phyloP scores from a whole-genome alignment of 2,113 vertebrate species.

The Solea solea region DNA sequence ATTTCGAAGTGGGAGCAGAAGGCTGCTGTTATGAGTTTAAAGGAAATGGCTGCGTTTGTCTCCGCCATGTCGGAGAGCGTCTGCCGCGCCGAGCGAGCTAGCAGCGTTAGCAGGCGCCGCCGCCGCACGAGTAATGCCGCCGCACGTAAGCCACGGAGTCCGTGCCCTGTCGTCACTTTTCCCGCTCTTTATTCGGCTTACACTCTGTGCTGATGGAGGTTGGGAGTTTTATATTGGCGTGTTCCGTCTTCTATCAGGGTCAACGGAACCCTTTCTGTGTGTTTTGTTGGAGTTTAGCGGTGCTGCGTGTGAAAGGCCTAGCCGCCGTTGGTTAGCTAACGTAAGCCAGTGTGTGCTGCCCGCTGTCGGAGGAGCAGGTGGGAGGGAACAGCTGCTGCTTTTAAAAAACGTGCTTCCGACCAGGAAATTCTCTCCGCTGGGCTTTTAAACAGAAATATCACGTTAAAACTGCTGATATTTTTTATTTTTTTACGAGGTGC shows the following conservation, averaged over 20 bases:
- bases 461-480: neutral
- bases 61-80: slow-evolving; percentile 23
- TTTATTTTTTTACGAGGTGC: too few relatives aligned
- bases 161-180: neutral
- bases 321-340: slow-evolving; percentile 52
- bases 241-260: accelerated
- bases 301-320: slow-evolving; percentile 74
- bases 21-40: accelerated
- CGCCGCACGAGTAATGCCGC: slow-evolving; percentile 16
- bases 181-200: neutral
- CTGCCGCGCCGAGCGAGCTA: slow-evolving; percentile 37
- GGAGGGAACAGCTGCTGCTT: slow-evolving; percentile 72
- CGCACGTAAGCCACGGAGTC: slow-evolving; percentile 60
- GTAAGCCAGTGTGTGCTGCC: slow-evolving; percentile 40
- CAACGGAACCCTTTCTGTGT: neutral
- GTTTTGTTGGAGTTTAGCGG: slow-evolving; percentile 27
- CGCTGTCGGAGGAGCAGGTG: slow-evolving; percentile 52
- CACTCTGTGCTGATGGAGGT: neutral
- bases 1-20: neutral
- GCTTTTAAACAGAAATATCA: too few relatives aligned
- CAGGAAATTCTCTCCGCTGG: slow-evolving; percentile 24
- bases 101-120: slow-evolving; percentile 47
- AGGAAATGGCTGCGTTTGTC: neutral
- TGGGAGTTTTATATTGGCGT: neutral
- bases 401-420: slow-evolving; percentile 59